A percentile compares a stretch with the other conserved stretches of the same genome.
phyloP scores from a whole-genome alignment of 2,113 vertebrate genomes.

The Lonchura striata region DNA sequence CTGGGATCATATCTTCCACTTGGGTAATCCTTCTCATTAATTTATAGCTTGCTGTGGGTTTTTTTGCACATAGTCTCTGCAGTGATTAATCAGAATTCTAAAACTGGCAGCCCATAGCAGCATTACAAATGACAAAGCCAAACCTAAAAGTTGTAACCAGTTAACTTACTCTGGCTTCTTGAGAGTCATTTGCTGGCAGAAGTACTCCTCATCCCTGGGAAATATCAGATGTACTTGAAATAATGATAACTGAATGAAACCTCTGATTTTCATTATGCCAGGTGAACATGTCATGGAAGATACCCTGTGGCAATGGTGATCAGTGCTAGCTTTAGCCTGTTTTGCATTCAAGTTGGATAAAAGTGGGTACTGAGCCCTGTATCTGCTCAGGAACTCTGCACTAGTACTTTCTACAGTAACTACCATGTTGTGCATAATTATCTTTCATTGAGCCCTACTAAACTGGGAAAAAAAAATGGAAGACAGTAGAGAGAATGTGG shows the following conservation, averaged over 20 bases:
- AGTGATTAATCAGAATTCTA: slow-evolving; percentile 45
- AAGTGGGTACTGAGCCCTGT: background rate
- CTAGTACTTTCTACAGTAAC: background rate
- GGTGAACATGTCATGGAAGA: background rate
- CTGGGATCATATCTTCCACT: background rate
- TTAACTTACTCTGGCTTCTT: background rate
- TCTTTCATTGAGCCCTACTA: background rate
- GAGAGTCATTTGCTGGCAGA: background rate
- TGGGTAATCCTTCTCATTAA: slow-evolving; percentile 41
- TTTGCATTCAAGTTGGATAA: background rate
- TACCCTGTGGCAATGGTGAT: background rate
- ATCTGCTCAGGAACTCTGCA: background rate
- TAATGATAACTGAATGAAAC: background rate
- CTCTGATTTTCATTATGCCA: background rate
- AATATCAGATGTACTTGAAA: background rate
- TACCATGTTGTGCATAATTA: background rate
- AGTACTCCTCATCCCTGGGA: background rate
- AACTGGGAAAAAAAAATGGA: background rate
- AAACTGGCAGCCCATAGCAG: slow-evolving; percentile 12
- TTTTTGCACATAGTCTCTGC: background rate
- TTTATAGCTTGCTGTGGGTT: background rate
- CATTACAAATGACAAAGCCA: background rate
- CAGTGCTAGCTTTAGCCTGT: background rate
- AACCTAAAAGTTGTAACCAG: background rate
- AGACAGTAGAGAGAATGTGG: background rate